Percentiles rank a stretch among this genome's conserved stretches.
phyloP scores from a whole-genome alignment of 2,113 vertebrate species.

The Fukomys damarensis region DNA sequence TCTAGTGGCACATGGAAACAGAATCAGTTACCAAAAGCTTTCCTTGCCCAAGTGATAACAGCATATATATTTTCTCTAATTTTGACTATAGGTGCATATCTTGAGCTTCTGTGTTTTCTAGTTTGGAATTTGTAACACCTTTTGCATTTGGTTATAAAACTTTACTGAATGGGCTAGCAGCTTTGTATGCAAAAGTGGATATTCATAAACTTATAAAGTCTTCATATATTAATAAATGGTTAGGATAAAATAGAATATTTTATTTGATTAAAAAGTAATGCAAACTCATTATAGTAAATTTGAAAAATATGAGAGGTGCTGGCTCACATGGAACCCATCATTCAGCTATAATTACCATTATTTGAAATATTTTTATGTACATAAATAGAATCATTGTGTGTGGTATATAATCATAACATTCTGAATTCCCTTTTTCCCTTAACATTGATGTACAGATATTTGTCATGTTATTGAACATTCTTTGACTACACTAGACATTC shows the following conservation, averaged over 20 bases:
- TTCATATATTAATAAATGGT: not conserved
- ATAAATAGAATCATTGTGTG: not conserved
- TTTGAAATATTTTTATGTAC: not conserved
- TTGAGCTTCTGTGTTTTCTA: not conserved
- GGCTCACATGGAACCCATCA: not conserved
- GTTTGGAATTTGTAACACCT: not conserved
- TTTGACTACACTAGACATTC: not conserved
- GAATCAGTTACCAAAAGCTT: not conserved
- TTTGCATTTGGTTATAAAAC: not conserved
- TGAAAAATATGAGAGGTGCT: not conserved
- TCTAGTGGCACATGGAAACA: slow-evolving; percentile 57
- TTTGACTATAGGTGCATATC: not conserved
- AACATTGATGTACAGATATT: not conserved
- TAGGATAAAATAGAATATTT: not conserved
- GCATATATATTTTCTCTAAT: not conserved
- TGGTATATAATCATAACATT: not conserved
- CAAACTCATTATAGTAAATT: slow-evolving; percentile 10
- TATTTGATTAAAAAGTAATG: not conserved
- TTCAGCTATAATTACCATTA: not conserved
- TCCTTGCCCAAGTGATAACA: not conserved
- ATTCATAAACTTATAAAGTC: not conserved
- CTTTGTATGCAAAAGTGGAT: not conserved
- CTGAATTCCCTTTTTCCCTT: not conserved
- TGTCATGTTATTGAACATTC: not conserved
- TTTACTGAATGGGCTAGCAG: not conserved